Conservation (phyloP, 2,113 vertebrate genomes). For the Sisor rabdophorus region DNA sequence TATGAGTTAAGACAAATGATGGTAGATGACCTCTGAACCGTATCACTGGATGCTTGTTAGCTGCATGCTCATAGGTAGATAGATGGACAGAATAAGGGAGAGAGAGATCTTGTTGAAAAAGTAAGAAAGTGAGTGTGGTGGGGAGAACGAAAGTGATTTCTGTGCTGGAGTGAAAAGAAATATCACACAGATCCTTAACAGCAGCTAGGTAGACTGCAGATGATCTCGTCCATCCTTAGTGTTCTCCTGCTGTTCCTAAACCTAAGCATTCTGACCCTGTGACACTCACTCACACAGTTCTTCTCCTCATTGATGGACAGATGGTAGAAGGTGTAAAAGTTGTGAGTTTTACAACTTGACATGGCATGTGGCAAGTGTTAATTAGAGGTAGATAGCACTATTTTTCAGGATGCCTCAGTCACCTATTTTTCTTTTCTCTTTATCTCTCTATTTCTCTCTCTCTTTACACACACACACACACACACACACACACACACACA, state of each 20-base stretch:
- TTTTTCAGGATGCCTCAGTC: slow-evolving; percentile 42
- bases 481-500: too few species aligned
- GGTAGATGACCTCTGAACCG: slow-evolving; percentile 57
- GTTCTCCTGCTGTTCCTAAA: slow-evolving; percentile 36
- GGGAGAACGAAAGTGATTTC: slow-evolving; percentile 22
- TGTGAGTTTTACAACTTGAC: slow-evolving; percentile 48
- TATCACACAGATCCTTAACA: slow-evolving; percentile 19
- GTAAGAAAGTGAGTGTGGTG: background rate
- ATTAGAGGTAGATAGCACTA: slow-evolving; percentile 55
- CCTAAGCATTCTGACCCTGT: slow-evolving; percentile 40
- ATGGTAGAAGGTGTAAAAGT: slow-evolving; percentile 43
- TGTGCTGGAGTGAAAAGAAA: slow-evolving; percentile 3
- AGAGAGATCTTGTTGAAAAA: background rate
- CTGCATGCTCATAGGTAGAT: slow-evolving; percentile 37
- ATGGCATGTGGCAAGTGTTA: slow-evolving; percentile 46
- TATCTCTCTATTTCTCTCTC: background rate
- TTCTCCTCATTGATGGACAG: slow-evolving; percentile 47
- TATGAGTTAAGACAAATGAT: slow-evolving; percentile 53
- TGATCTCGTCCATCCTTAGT: slow-evolving; percentile 40
- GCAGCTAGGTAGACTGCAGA: slow-evolving; percentile 48
- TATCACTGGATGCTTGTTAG: slow-evolving; percentile 57
- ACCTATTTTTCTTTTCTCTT: slow-evolving; percentile 20
- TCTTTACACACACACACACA: background rate
- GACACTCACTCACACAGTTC: slow-evolving; percentile 37
- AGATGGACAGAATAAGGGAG: background rate